Percentiles rank a stretch among this genome's conserved stretches.
Evolutionary conservation across 92 coral and sea anemone species (phyloP).

Genomic region (Chrysogorgia sp.): DNA sequence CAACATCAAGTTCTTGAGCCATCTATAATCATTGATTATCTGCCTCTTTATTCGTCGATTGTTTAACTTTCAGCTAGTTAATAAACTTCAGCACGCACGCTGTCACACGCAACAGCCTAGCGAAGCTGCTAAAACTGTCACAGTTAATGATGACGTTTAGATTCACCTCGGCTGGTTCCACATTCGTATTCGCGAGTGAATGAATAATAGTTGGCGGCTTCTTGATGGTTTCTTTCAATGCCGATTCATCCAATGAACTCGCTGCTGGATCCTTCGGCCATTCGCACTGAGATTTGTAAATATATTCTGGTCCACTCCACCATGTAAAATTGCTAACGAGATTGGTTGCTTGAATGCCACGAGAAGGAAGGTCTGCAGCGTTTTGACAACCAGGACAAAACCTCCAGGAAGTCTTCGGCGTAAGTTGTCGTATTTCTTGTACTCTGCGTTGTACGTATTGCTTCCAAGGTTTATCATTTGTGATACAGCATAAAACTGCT

Average conservation of each 20-base stretch:
- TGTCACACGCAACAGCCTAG: slow-evolving; percentile 32
- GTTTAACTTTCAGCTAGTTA: slow-evolving; percentile 1
- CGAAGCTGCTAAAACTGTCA: slow-evolving; percentile 26
- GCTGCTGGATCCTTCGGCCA: slow-evolving; percentile 62
- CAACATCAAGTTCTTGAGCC: slow-evolving; percentile 52
- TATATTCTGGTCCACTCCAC: slow-evolving; percentile 59
- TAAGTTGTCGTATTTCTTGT: no score
- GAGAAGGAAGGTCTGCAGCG: background rate
- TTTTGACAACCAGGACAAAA: no score
- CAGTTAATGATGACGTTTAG: slow-evolving; percentile 46
- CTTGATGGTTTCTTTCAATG: slow-evolving; percentile 30
- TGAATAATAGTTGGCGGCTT: slow-evolving; percentile 18
- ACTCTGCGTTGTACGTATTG: no score
- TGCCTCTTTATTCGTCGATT: background rate
- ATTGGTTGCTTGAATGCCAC: background rate
- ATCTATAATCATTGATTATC: slow-evolving; percentile 22
- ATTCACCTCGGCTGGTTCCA: slow-evolving; percentile 13
- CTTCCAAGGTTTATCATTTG: no score
- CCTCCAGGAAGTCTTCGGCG: no score
- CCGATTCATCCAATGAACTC: slow-evolving; percentile 11
- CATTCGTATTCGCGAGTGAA: slow-evolving; percentile 20
- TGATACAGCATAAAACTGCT: no score
- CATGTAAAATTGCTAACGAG: slow-evolving; percentile 19
- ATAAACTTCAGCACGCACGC: slow-evolving; percentile 42
- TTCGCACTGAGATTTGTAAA: slow-evolving; percentile 41